Percentiles rank a stretch among this genome's conserved stretches.
These are phyloP conservation scores for Pipra filicauda DNA, from an alignment of 2,113 vertebrate species.

Conservation along the genomic window DNA sequence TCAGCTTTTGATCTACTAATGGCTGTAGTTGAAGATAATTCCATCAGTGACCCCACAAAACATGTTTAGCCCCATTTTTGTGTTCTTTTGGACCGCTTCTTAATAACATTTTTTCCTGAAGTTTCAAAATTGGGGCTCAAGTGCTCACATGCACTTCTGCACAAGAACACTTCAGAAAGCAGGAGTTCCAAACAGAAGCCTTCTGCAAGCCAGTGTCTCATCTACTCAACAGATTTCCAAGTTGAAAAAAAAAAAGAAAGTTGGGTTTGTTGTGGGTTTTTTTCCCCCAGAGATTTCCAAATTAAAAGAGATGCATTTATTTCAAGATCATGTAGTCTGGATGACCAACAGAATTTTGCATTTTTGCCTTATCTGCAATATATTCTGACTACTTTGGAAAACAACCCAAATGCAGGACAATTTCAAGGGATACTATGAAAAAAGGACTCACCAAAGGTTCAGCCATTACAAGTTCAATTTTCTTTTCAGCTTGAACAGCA, in stretches of 20 bases:
- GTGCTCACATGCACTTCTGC: background rate
- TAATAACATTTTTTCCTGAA: background rate
- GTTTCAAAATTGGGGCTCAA: background rate
- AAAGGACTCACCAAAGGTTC: slow-evolving; percentile 93
- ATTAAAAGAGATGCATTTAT: background rate
- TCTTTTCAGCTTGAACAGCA: slow-evolving; percentile 97
- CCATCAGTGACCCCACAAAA: background rate
- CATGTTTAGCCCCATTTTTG: background rate
- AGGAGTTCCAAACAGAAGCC: background rate
- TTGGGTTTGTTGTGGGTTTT: background rate
- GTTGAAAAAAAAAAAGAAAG: background rate
- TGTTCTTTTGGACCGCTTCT: background rate
- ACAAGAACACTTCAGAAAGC: background rate
- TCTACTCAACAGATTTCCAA: background rate
- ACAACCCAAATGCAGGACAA: background rate
- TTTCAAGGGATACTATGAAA: background rate
- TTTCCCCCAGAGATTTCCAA: background rate
- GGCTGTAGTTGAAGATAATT: background rate
- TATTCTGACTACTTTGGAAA: background rate
- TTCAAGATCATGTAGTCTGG: background rate
- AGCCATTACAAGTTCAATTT: slow-evolving; percentile 99
- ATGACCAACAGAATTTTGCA: background rate
- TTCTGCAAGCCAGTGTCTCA: background rate
- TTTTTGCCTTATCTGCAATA: background rate
- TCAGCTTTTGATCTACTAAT: background rate